phyloP scores from a whole-genome alignment of 2,113 vertebrate species.

The Papio anubis region DNA sequence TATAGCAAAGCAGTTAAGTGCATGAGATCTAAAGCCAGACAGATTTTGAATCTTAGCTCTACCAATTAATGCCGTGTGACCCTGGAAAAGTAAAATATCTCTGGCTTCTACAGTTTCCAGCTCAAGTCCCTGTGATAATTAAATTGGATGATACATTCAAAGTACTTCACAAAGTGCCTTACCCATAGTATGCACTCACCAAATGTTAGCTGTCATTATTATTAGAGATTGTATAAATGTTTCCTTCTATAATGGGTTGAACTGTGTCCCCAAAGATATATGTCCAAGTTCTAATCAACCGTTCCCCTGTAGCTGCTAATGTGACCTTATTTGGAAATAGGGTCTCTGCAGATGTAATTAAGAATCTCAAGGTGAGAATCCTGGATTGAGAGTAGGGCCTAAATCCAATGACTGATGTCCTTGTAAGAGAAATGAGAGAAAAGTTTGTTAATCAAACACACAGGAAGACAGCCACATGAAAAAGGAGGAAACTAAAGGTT shows the following conservation, averaged over 20 bases:
- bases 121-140: neutral
- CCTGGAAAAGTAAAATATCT: neutral
- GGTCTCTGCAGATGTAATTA: neutral
- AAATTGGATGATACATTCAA: neutral
- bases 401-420: neutral
- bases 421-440: neutral
- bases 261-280: neutral
- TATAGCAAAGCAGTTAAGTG: neutral
- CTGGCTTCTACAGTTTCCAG: neutral
- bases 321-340: conserved; percentile 13
- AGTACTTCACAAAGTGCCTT: neutral
- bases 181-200: neutral
- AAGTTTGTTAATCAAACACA: neutral
- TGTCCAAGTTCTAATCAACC: neutral
- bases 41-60: neutral
- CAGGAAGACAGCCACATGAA: neutral
- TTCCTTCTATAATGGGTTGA: neutral
- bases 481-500: neutral
- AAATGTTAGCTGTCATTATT: neutral
- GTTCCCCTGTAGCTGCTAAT: neutral
- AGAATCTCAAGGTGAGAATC: neutral
- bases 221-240: neutral
- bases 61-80: neutral
- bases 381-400: neutral
- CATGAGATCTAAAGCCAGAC: neutral